Conservation (phyloP, 2,888 invertebrate species). For the Synanthedon vespiformis region DNA sequence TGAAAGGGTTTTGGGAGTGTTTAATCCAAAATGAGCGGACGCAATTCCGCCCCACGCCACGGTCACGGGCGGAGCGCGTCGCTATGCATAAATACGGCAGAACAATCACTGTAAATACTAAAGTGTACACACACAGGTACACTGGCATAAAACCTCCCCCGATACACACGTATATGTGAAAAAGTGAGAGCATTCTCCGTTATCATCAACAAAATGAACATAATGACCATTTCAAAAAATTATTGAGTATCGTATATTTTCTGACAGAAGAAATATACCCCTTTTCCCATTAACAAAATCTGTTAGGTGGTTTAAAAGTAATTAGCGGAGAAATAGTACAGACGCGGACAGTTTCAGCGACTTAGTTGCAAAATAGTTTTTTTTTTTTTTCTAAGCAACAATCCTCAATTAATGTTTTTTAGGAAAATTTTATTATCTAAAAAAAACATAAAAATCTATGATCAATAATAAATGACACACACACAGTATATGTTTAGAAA, state of each 20-base stretch:
- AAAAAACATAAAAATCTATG: not conserved
- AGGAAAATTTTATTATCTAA: too few species aligned
- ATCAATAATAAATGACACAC: not conserved
- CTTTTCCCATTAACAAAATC: too few species aligned
- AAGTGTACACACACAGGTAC: slow-evolving; percentile 24
- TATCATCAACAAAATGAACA: not conserved
- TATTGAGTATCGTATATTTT: not conserved
- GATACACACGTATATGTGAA: slow-evolving; percentile 17
- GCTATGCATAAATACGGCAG: slow-evolving; percentile 23
- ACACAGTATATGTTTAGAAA: not conserved
- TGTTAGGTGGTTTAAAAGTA: too few species aligned
- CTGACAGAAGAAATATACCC: not conserved
- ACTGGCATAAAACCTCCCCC: slow-evolving; percentile 27
- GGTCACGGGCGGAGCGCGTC: slow-evolving; percentile 15
- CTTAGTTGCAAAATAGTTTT: too few species aligned
- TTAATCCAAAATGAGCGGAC: not conserved
- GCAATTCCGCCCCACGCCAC: not conserved
- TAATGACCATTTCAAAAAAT: not conserved
- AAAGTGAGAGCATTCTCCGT: slow-evolving; percentile 2
- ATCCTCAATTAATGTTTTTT: too few species aligned
- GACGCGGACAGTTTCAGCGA: too few species aligned
- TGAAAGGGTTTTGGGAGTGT: not conserved
- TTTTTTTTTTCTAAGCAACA: too few species aligned
- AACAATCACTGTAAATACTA: slow-evolving; percentile 48
- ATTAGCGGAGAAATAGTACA: too few species aligned